These are phyloP conservation scores for Platorchestia sp. DNA, from an alignment of 1,140 invertebrate genomes.

Conservation along the genomic window DNA sequence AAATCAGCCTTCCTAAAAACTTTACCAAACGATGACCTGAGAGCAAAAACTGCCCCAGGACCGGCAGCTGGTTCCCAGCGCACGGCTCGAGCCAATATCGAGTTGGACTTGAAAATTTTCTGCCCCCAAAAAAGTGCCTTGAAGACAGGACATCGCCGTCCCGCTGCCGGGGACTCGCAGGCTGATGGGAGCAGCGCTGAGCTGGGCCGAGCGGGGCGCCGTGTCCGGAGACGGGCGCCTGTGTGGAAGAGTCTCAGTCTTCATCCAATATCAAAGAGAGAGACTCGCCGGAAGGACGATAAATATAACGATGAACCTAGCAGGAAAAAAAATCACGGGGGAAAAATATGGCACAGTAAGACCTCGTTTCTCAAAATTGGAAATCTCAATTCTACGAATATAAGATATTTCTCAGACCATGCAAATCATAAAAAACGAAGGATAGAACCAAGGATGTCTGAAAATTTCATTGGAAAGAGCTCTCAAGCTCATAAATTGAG, in stretches of 20 bases:
- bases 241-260: neutral
- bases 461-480: neutral
- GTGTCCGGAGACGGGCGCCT: neutral
- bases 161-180: neutral
- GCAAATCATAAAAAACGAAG: neutral
- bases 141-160: neutral
- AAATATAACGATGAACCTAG: neutral
- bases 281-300: neutral
- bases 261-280: slow-evolving; percentile 20
- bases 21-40: neutral
- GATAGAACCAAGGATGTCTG: neutral
- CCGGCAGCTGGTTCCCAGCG: neutral
- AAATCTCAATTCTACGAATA: neutral
- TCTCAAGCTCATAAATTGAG: neutral
- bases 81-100: neutral
- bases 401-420: neutral
- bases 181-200: neutral
- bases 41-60: neutral
- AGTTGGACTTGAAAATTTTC: neutral
- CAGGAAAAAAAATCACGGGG: neutral
- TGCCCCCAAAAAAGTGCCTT: neutral
- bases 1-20: neutral
- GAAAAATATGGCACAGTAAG: neutral
- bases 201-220: neutral
- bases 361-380: neutral